Percentiles rank a stretch among this genome's conserved stretches.
These are phyloP conservation scores for Noctilio leporinus DNA, from an alignment of 2,113 vertebrate genomes.

Conservation along the genomic window DNA sequence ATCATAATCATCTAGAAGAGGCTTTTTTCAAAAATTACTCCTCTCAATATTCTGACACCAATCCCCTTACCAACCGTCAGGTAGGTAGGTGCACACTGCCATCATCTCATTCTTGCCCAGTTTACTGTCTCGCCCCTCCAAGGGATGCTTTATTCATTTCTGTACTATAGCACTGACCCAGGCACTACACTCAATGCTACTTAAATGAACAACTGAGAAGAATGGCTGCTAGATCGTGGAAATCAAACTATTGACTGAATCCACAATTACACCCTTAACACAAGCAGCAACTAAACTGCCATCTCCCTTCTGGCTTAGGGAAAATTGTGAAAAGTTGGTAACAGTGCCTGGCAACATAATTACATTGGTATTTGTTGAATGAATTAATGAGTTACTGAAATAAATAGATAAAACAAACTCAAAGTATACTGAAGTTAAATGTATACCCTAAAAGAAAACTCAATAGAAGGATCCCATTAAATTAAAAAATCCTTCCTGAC, in stretches of 20 bases:
- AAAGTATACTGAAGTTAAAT: neutral
- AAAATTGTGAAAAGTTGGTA: neutral
- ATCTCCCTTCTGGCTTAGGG: neutral
- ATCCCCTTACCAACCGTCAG: neutral
- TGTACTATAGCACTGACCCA: neutral
- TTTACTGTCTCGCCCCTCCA: neutral
- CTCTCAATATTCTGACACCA: neutral
- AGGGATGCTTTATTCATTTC: neutral
- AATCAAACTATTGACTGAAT: neutral
- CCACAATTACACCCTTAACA: neutral
- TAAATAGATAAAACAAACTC: slow-evolving; percentile 5
- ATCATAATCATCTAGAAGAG: neutral
- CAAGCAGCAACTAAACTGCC: neutral
- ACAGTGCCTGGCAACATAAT: neutral
- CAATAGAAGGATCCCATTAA: neutral
- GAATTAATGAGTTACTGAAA: neutral
- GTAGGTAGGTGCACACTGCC: neutral
- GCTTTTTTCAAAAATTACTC: neutral
- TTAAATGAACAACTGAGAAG: neutral
- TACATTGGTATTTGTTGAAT: neutral
- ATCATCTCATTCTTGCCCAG: neutral
- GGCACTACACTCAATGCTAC: neutral
- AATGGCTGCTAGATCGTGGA: neutral
- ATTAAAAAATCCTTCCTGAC: neutral
- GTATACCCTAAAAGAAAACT: neutral